phyloP scores from a whole-genome alignment of 2,797 vertebrate species.

The Eidolon dupreanum region DNA sequence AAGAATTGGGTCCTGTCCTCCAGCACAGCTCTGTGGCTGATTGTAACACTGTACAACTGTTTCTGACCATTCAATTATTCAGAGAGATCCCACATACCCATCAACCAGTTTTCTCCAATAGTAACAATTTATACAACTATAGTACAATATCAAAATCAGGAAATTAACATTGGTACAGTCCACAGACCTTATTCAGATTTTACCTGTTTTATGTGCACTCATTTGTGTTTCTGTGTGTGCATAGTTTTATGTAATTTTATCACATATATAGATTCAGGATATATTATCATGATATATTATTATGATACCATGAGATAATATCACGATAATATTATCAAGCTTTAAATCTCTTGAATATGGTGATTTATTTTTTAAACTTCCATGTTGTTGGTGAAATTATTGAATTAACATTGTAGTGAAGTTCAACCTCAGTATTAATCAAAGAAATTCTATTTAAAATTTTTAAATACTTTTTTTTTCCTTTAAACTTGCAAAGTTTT shows the following conservation, averaged over 20 bases:
- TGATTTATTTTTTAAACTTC: neutral
- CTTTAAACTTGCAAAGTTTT: neutral
- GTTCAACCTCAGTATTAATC: neutral
- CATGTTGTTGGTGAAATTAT: neutral
- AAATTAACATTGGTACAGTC: neutral
- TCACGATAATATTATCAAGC: neutral
- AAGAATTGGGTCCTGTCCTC: slow-evolving; percentile 36
- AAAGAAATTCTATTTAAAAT: slow-evolving; percentile 14
- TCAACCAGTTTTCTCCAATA: neutral
- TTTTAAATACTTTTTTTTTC: neutral
- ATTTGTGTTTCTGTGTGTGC: neutral
- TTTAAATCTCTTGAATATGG: neutral
- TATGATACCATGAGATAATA: neutral
- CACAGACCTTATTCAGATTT: neutral
- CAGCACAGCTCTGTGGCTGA: slow-evolving; percentile 62
- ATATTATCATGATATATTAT: neutral
- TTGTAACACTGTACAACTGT: slow-evolving; percentile 71
- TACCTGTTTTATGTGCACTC: neutral
- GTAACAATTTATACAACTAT: neutral
- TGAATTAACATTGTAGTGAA: neutral
- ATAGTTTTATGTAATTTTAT: neutral
- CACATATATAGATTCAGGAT: neutral
- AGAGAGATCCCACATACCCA: neutral
- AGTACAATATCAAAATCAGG: neutral
- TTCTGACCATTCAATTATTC: slow-evolving; percentile 80